Evolutionary conservation across 2,797 vertebrate genomes (phyloP).

Genomic region (Phataginus tricuspis): DNA sequence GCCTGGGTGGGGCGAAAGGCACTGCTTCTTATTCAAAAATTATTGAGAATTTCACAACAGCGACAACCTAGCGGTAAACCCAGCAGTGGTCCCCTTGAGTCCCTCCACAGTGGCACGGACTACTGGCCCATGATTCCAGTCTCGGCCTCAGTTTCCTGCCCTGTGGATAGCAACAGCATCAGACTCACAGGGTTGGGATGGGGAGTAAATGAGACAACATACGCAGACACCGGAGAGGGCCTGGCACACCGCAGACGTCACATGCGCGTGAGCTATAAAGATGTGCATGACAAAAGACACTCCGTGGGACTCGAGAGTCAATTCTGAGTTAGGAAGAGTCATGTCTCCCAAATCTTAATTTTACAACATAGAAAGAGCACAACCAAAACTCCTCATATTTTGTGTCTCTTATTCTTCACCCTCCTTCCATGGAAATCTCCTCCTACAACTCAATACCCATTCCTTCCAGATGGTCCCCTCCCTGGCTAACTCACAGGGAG

Average conservation of each 20-base stretch:
- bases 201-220: not conserved
- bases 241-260: not conserved
- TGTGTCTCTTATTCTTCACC: not conserved
- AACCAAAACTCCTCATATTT: not conserved
- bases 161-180: not conserved
- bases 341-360: not conserved
- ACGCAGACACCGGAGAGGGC: not conserved
- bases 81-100: not conserved
- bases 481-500: not conserved
- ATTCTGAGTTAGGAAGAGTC: slow-evolving; percentile 14
- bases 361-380: not conserved
- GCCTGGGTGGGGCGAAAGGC: not conserved
- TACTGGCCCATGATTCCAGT: not conserved
- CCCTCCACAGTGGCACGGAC: not conserved
- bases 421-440: not conserved
- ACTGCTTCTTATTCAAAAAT: not conserved
- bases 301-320: not conserved
- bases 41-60: not conserved
- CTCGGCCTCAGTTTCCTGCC: not conserved
- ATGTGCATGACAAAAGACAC: not conserved
- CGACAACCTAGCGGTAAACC: not conserved
- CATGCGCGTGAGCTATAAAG: not conserved
- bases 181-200: not conserved
- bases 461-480: not conserved
- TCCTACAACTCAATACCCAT: not conserved